These are phyloP conservation scores for Adoxophyes honmai DNA, from an alignment of 1,140 invertebrate species.

Conservation along the genomic window DNA sequence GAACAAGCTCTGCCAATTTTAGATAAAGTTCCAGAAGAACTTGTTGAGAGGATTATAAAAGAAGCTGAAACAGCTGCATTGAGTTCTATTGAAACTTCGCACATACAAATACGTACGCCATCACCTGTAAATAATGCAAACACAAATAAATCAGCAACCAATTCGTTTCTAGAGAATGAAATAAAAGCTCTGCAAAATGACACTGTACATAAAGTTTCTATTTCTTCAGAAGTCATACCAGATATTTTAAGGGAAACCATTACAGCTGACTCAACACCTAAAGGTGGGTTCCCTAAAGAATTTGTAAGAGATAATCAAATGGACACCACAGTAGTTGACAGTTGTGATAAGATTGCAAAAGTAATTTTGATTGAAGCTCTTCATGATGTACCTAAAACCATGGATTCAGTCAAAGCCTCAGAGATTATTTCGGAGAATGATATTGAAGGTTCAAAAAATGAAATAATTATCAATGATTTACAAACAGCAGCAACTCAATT, in stretches of 20 bases:
- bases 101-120: not conserved
- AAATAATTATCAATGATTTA: too few relatives aligned
- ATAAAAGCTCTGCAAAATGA: not conserved
- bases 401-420: not conserved
- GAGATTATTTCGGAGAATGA: not conserved
- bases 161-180: not conserved
- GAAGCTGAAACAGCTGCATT: constrained; percentile 8
- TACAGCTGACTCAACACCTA: not conserved
- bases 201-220: not conserved
- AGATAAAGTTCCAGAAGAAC: constrained; percentile 4
- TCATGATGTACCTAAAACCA: constrained; percentile 2
- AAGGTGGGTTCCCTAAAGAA: not conserved
- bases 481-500: not conserved
- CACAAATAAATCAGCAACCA: not conserved
- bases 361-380: constrained; percentile 1
- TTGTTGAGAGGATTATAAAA: constrained; percentile 1
- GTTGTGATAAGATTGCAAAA: constrained; percentile 4
- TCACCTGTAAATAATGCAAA: not conserved
- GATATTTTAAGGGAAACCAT: not conserved
- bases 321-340: not conserved
- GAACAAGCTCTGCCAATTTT: not conserved
- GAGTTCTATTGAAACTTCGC: constrained; percentile 1
- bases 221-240: not conserved
- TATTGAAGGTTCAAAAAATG: not conserved
- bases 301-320: too few relatives aligned